Evolutionary conservation across 2,888 invertebrate genomes (phyloP), one percentile per base, ranked within the genome.

Genomic region (Candidula unifasciata): DNA sequence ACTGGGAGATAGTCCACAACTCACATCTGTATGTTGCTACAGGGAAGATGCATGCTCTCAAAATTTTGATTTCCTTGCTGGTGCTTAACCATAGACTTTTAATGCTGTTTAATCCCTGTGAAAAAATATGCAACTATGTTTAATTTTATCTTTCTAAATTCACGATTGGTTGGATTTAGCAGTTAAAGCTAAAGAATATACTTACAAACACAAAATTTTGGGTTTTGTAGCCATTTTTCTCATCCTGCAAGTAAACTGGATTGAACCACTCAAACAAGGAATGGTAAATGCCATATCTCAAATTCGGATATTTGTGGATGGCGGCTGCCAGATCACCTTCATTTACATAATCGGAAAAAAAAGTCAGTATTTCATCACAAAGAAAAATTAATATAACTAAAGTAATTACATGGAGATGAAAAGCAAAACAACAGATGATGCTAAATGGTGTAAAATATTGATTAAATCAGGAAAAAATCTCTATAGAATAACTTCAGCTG

Each of bases 171-270:
- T n/a, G n/a, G n/a, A n/a, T n/a, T n/a, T n/a, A n/a, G n/a, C n/a
- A n/a, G n/a, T n/a, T n/a, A n/a, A n/a, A n/a, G n/a, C 10, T 33
- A 83, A 66, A 6, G 44, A 33, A 77, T 21, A 24, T 80, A 87
- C 88, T 88, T 81, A 91, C 91, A 82, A 84, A 85, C 0, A 96
- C 96, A 93, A 96, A 98, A 54, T 95, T 94, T 57, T 95, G 95
- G 2, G 96, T 95, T 16, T 94, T 88, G 80, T 88, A 92, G 64
- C 95, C 94, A 69, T 95, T 95, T 1, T 92, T 89, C 91, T 96
- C 96, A 83, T 94, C 94, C n/a, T 89, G 68, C 21, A 93, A 82
- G 86, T 92, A 94, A 10, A 94, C 85, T 0, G 94, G 94, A 88
- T 94, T 91, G 87, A 92, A 94, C 94, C 94, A 94, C 88, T 94